A percentile compares a stretch with the other conserved stretches of the same genome.
phyloP scores from a whole-genome alignment of 2,113 vertebrate genomes.

The Phoxinus phoxinus region DNA sequence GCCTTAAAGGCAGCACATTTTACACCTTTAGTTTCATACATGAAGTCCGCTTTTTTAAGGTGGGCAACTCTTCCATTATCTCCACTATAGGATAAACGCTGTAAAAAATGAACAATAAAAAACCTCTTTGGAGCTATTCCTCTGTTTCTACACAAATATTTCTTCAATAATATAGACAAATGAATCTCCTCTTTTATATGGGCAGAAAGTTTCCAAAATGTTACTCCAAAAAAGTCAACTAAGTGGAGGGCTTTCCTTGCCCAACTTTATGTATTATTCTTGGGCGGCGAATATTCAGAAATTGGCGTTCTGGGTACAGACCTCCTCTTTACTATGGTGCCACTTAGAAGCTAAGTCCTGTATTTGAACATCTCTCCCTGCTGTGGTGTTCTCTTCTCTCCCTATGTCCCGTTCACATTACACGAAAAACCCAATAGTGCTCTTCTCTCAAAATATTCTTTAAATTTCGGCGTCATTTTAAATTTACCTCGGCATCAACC shows the following conservation, averaged over 20 bases:
- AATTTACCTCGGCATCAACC: not conserved
- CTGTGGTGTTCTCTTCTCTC: constrained; percentile 24
- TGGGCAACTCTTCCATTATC: constrained; percentile 24
- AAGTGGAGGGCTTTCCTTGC: not conserved
- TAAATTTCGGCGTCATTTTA: constrained; percentile 17
- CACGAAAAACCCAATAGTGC: constrained; percentile 22
- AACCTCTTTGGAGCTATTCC: not conserved
- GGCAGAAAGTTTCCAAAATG: not conserved
- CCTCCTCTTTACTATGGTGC: constrained; percentile 9
- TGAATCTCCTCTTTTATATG: not conserved
- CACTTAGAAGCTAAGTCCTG: not conserved
- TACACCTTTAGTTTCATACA: constrained; percentile 25
- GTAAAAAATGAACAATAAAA: constrained; percentile 15
- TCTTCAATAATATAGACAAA: not conserved
- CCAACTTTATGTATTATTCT: constrained; percentile 9
- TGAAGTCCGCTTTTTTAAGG: constrained; percentile 30
- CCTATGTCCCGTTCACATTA: constrained; percentile 10
- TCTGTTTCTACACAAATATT: not conserved
- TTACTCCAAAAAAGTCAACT: constrained; percentile 5
- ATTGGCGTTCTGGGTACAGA: not conserved
- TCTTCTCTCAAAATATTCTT: constrained; percentile 41
- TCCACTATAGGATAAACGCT: constrained; percentile 1
- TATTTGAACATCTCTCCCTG: not conserved
- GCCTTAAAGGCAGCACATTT: not conserved
- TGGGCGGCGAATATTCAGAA: no score